A percentile compares a stretch with the other conserved stretches of the same genome.
Conservation (phyloP, 2,113 vertebrate genomes). For the Daboia siamensis region DNA sequence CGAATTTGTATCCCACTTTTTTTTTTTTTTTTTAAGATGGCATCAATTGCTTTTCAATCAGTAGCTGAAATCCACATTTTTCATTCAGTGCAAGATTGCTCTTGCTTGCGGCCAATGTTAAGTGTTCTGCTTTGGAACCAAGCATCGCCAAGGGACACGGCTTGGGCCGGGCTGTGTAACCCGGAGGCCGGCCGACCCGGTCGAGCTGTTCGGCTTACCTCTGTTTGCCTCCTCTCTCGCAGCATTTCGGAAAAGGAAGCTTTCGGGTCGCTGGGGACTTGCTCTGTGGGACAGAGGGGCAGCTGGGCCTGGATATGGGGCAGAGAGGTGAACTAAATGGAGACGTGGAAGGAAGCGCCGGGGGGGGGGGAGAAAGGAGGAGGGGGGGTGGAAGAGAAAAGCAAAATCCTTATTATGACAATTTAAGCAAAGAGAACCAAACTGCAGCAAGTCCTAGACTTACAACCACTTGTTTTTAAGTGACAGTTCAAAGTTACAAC, state of each 20-base stretch:
- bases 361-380: conserved; percentile 41
- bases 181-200: not conserved
- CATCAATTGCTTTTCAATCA: not conserved
- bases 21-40: no score
- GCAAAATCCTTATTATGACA: not conserved
- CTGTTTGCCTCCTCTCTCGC: conserved; percentile 83
- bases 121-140: not conserved
- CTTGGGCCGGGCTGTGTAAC: not conserved
- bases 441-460: not conserved
- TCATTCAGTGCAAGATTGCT: not conserved
- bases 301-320: conserved; percentile 74
- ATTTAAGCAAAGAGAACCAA: not conserved
- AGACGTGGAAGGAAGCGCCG: conserved; percentile 33
- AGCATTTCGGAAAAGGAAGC: conserved; percentile 86
- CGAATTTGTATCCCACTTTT: no score
- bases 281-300: conserved; percentile 72
- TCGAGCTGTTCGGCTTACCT: conserved; percentile 71
- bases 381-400: conserved; percentile 25
- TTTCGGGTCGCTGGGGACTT: conserved; percentile 81
- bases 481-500: no score
- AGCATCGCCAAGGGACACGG: not conserved
- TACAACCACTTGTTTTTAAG: no score
- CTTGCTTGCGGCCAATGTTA: not conserved
- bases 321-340: conserved; percentile 81
- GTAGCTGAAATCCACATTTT: not conserved